phyloP scores from a whole-genome alignment of 2,888 invertebrate species.

The Bombylius major region DNA sequence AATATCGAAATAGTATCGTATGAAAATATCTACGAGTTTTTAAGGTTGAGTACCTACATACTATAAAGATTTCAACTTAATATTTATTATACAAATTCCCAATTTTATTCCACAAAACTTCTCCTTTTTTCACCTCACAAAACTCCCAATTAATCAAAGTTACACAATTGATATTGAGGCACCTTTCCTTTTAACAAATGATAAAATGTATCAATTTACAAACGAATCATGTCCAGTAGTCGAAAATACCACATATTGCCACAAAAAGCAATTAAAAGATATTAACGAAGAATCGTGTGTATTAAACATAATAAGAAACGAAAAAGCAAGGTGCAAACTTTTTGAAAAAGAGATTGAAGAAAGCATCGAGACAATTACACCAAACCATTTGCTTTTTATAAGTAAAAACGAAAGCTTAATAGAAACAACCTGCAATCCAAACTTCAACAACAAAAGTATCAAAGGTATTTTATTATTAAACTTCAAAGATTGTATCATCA shows the following conservation, averaged over 20 bases:
- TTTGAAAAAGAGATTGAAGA: not conserved
- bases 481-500: no score
- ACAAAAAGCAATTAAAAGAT: not conserved
- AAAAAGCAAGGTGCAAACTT: not conserved
- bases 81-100: constrained; percentile 5
- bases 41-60: not conserved
- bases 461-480: no score
- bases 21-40: constrained; percentile 1
- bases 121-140: constrained; percentile 2
- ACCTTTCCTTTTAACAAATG: not conserved
- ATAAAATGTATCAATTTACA: not conserved
- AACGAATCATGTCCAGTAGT: not conserved
- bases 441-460: no score
- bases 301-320: not conserved
- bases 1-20: constrained; percentile 1
- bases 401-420: no score
- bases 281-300: not conserved
- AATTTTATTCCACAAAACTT: not conserved
- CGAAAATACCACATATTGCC: not conserved
- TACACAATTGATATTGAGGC: not conserved
- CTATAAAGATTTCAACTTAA: not conserved
- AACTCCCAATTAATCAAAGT: not conserved
- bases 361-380: not conserved
- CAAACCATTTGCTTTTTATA: no score
- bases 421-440: no score